Base-by-base conservation (phyloP, 2,113 vertebrate species). In the Scortum barcoo region DNA sequence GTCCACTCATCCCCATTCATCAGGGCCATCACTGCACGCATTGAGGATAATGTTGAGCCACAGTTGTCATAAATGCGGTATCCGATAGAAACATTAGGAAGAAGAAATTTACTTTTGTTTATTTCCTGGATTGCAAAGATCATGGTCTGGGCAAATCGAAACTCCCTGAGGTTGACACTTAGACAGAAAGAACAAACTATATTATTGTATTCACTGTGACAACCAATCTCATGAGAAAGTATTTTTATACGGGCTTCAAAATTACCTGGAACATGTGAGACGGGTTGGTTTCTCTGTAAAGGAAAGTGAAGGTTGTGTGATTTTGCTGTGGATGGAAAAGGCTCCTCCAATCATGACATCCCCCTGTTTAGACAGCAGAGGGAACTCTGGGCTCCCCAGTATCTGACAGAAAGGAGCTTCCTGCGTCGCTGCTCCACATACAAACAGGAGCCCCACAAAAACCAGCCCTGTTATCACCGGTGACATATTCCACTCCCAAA, bases 11-110 rank as follows among this genome's bases (percentile, higher is more conserved):
- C 73, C 8, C 91, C 88, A n/a, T 94, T 95, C 84, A 95, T 86
- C 11, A 95, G 63, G 24, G 91, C 93, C 94, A 96, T 94, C 2
- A 88, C 93, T 17, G 93, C 89, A 48, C 89, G 92, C 90, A 96
- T 94, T 7, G 95, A 94, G 30, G 90, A 87, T 30, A 94, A 68
- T 8, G 93, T 94, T n/a, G 94, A 94, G 30, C 89, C 91, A 86
- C 95, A 96, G 51, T 92, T 95, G 84, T 96, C 95, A 81, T 95
- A 96, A 83, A 96, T 93, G 44, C 89, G 89, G 76, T 96, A 96
- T 42, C 95, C 95, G 16, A 96, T 76, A 9, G 92, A 89, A 42
- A 95, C 58, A 76, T 94, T 93, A 4, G 93, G 93, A 36, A 96
- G 95, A 84, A 95, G 81, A 53, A 9, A 72, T 42, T 44, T 74